Base-by-base conservation (phyloP, 2,797 vertebrate species). In the Onychomys torridus region DNA sequence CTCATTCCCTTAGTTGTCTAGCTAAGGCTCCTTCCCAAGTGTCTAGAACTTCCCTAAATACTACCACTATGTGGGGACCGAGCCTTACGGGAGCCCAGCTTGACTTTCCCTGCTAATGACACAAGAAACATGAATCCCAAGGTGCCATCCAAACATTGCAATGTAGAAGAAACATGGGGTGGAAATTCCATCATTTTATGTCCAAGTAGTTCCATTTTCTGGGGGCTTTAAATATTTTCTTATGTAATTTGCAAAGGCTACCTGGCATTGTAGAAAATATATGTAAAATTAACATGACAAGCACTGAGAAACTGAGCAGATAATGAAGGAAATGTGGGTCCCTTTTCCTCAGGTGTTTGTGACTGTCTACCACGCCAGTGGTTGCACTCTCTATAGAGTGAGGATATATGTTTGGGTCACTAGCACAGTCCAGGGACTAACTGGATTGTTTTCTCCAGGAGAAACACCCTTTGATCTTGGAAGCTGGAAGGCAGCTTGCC, bases 101-200 rank as follows among this genome's bases (percentile, higher is more conserved):
- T 34, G 78, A 78, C 34, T 40, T 21, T 49, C 91, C 61, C 46
- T 94, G 90, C 94, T 97, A 97, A 97, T 69, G 89, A 83, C 90
- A 16, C 6, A 29, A 49, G 95, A 94, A 27, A 34, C 11, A 67
- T 63, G 75, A 90, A 77, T 94, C 93, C 67, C 90, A 92, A 93
- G 95, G 94, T 89, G 49, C 65, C 95, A 43, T 55, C 69, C 89
- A 85, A 94, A 83, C 95, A 90, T 96, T 49, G 34, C 9, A 67
- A 27, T 92, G 91, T 57, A 96, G 76, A 88, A 77, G 49, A 43
- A 63, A 32, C 93, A 93, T 82, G 73, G 73, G 86, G 43, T 95
- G 59, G 4, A 91, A 93, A 82, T 97, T 89, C 37, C 91, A 79
- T 55, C 37, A 77, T 61, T 49, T 19, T 85, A 76, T 10, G 16